phyloP scores from a whole-genome alignment of 2,113 vertebrate species.

The Symphodus melops region DNA sequence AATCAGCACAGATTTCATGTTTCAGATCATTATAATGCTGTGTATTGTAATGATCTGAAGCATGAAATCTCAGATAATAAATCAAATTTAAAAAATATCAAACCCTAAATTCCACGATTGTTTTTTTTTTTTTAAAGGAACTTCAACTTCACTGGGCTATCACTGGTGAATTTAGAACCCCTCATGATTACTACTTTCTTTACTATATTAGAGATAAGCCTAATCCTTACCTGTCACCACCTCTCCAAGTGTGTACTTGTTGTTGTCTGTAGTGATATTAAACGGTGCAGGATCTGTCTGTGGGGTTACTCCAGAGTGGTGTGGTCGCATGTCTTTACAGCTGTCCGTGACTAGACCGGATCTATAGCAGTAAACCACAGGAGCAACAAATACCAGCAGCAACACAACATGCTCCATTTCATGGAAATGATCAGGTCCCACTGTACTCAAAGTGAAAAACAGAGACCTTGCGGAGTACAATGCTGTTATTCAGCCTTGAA shows the following conservation, averaged over 20 bases:
- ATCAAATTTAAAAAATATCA: too few species aligned
- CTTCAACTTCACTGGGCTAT: too few species aligned
- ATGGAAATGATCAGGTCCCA: background rate
- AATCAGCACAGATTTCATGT: too few species aligned
- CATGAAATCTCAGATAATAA: too few species aligned
- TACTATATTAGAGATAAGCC: background rate
- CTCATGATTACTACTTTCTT: background rate
- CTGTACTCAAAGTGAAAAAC: background rate
- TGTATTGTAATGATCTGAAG: too few species aligned
- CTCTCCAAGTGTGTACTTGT: conserved; percentile 45
- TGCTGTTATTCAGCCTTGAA: background rate
- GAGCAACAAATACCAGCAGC: conserved; percentile 28
- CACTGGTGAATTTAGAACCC: too few species aligned
- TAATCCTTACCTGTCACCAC: conserved; percentile 65
- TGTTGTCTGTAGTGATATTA: background rate
- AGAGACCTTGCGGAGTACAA: background rate
- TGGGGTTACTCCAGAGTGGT: background rate
- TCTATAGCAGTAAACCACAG: conserved; percentile 28
- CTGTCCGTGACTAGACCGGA: conserved; percentile 39
- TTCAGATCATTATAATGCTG: too few species aligned
- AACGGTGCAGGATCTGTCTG: conserved; percentile 46
- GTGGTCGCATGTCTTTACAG: conserved; percentile 56
- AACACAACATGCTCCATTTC: conserved; percentile 26
- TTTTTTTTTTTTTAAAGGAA: too few species aligned
- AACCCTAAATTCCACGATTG: too few species aligned